These are phyloP conservation scores for Schizopygopsis pylzovi DNA, from an alignment of 2,797 vertebrate genomes.

Conservation along the genomic window DNA sequence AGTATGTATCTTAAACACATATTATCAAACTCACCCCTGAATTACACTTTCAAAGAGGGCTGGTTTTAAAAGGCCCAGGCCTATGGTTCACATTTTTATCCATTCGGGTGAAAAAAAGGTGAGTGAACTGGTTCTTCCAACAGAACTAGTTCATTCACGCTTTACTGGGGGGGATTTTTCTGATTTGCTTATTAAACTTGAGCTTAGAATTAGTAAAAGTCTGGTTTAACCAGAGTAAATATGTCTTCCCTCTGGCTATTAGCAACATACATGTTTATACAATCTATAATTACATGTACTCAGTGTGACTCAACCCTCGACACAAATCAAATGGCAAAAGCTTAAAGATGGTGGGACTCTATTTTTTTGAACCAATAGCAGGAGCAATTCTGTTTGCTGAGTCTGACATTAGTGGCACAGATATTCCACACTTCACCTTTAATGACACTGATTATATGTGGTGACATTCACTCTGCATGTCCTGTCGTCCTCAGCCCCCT, in stretches of 20 bases:
- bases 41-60: conserved; percentile 13
- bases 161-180: conserved; percentile 21
- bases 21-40: conserved; percentile 11
- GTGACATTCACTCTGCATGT: not conserved
- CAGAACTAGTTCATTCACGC: conserved; percentile 4
- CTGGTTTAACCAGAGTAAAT: not conserved
- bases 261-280: not conserved
- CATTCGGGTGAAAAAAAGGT: not conserved
- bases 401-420: not conserved
- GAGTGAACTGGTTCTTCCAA: not conserved
- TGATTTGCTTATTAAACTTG: not conserved
- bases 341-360: not conserved
- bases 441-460: conserved; percentile 12
- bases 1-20: conserved; percentile 22
- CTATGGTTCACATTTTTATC: not conserved
- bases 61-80: not conserved
- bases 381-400: not conserved
- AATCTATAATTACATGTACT: not conserved
- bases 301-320: not conserved
- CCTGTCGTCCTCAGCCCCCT: conserved; percentile 77
- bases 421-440: not conserved
- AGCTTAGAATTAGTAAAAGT: not conserved
- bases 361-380: not conserved
- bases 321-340: conserved; percentile 3
- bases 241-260: not conserved